Conservation (phyloP, 1,140 invertebrate genomes). For the Aphaenogaster rudis region DNA sequence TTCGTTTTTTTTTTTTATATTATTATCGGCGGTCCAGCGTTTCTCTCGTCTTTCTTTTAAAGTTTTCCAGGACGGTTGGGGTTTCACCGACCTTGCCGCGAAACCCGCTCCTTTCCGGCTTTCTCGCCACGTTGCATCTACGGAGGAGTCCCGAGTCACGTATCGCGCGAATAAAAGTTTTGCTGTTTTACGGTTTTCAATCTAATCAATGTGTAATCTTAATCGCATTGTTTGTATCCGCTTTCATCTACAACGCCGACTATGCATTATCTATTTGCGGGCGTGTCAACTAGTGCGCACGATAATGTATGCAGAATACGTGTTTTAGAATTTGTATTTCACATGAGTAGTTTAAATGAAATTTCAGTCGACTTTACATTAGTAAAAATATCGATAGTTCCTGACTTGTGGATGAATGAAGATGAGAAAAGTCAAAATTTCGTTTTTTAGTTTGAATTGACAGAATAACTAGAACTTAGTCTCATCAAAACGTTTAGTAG, state of each 20-base stretch:
- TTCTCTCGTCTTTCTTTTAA: slow-evolving; percentile 9
- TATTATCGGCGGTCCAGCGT: slow-evolving; percentile 2
- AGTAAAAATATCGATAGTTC: not conserved
- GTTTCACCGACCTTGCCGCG: slow-evolving; percentile 84
- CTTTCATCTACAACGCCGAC: not conserved
- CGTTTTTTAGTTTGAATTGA: not conserved
- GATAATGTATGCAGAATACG: not conserved
- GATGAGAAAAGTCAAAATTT: not conserved
- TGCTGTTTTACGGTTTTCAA: not conserved
- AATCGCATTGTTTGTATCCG: not conserved
- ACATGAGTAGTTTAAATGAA: not conserved
- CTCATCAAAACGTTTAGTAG: not conserved
- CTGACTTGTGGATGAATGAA: not conserved
- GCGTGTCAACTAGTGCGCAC: slow-evolving; percentile 11
- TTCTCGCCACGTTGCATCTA: slow-evolving; percentile 2
- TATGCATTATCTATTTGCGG: not conserved
- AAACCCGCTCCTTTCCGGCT: slow-evolving; percentile 80
- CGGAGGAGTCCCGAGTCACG: slow-evolving; percentile 46
- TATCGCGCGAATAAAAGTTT: slow-evolving; percentile 12
- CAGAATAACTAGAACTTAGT: not conserved
- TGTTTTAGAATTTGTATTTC: not conserved
- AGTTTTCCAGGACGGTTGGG: slow-evolving; percentile 81
- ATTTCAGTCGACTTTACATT: not conserved
- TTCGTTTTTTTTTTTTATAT: slow-evolving; percentile 18
- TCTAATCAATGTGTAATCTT: slow-evolving; percentile 4